These are phyloP conservation scores for Alloscopus bannaensis DNA, from an alignment of 2,888 invertebrate species.

Conservation along the genomic window DNA sequence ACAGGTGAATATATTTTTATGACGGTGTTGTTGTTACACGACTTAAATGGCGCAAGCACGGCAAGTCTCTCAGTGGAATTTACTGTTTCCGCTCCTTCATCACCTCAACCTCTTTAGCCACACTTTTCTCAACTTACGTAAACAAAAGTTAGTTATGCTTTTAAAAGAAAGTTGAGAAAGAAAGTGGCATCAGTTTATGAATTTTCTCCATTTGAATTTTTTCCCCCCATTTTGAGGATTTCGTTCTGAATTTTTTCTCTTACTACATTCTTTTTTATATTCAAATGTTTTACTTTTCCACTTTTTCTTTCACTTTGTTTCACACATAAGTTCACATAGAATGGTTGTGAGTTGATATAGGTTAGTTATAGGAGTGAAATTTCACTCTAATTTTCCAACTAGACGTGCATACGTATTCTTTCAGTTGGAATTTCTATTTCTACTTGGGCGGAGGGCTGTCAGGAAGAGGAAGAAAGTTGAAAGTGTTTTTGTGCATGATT, in stretches of 20 bases:
- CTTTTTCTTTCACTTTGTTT: no score
- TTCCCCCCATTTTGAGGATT: no score
- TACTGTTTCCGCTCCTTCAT: slow-evolving; percentile 24
- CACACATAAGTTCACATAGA: no score
- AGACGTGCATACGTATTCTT: no score
- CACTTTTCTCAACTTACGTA: background rate
- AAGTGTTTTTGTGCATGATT: slow-evolving; percentile 47
- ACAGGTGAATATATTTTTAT: slow-evolving; percentile 29
- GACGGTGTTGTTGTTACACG: slow-evolving; percentile 5
- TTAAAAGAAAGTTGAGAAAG: background rate
- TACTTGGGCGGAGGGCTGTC: background rate
- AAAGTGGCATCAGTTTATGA: no score
- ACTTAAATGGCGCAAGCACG: slow-evolving; percentile 17
- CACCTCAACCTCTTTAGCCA: slow-evolving; percentile 1
- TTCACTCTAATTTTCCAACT: no score
- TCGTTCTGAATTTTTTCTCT: no score
- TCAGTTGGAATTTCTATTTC: background rate
- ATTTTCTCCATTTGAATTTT: no score
- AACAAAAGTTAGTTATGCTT: background rate
- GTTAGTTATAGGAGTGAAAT: no score
- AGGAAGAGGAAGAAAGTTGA: slow-evolving; percentile 33
- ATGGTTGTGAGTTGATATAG: no score
- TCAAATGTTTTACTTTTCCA: no score
- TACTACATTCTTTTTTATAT: no score
- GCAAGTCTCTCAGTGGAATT: slow-evolving; percentile 12